Evolutionary conservation across 2,888 invertebrate genomes (phyloP), one percentile per base, ranked within the genome.

Genomic region (Luffia ferchaultella): DNA sequence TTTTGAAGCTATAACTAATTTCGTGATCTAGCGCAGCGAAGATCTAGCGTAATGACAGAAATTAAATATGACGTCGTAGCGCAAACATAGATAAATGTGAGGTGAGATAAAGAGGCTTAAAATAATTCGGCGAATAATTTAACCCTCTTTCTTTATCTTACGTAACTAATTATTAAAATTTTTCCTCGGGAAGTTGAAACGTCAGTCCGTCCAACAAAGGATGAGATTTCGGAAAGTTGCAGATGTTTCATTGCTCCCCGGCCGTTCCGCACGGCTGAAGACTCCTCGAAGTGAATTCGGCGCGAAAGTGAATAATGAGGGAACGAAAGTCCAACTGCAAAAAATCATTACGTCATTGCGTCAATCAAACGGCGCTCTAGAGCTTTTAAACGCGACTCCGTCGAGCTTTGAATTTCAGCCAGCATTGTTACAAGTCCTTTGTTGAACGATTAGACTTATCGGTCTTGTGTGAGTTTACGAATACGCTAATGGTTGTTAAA

Each of bases 221-320:
- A 3, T 12, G 30, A 12, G 12, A 30, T 30, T 12, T 3, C 30
- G 30, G 12, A 30, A 30, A 30, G 30, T 30, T 30, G 12, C 30
- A 30, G 30, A 30, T 30, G 12, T 30, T 30, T 30, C 12, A 30
- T 30, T 12, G 30, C 12, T 30, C 30, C 30, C 5, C 30, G 30
- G 5, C 12, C 30, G 30, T 30, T 30, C 30, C 30, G 30, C 30
- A 12, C 30, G 30, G 12, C 30, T 30, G 5, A 12, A 30, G 30
- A 30, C 30, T 30, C 30, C 30, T 30, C 30, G 30, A 30, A 30
- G 30, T 30, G 30, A 30, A 30, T 30, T 30, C 30, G 30, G 12
- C 30, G 12, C 18, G 45, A 18, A 2, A 48, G 41, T 42, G 42
- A 48, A 41, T 48, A 42, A 48, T 18, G 42, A 48, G 48, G n/a